Evolutionary conservation across 2,888 invertebrate species (phyloP), one percentile per base, ranked within the genome.

Genomic region (Tachina grossa): DNA sequence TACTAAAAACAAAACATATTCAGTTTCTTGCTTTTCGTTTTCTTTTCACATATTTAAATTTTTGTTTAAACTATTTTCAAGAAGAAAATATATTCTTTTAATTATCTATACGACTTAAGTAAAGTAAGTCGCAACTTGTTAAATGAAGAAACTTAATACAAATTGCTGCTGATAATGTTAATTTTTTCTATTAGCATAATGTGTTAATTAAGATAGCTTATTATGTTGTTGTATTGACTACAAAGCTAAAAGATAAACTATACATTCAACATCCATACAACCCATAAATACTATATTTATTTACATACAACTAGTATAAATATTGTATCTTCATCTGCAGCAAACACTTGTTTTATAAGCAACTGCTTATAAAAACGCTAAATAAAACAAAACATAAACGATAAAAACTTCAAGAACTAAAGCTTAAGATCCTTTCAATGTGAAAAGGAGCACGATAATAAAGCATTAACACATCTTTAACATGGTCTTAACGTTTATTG

Each of bases 171-270:
- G 16, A 85, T 49, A 79, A 79, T 83, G 83, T 71, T 79, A 85
- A 83, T 85, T 76, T 79, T 79, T 69, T 53, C 49, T 85, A 72
- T 79, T 82, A 85, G 79, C 85, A 85, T 85, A 85, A 83, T 83
- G 82, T 83, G 85, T 83, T 85, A 83, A 85, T 85, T 82, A 85
- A 82, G 79, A 85, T 71, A 75, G 82, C 83, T 85, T 85, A 31
- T 31, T 31, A 85, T 74, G 83, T 72, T 80, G 45, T 53, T 77
- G 57, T 69, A 63, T 78, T 75, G 65, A 77, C 53, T 78, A 66
- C 57, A 83, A 72, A 77, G 59, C 51, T 65, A 43, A 76, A 71
- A 76, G 83, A 83, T 77, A 72, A 83, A 78, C 83, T 71, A 63
- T 47, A 16, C 55, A 47, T 47, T 41, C 22, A 68, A 55, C 61